Base-by-base conservation (phyloP, 2,888 invertebrate species). In the Ptychoptera contaminata region DNA sequence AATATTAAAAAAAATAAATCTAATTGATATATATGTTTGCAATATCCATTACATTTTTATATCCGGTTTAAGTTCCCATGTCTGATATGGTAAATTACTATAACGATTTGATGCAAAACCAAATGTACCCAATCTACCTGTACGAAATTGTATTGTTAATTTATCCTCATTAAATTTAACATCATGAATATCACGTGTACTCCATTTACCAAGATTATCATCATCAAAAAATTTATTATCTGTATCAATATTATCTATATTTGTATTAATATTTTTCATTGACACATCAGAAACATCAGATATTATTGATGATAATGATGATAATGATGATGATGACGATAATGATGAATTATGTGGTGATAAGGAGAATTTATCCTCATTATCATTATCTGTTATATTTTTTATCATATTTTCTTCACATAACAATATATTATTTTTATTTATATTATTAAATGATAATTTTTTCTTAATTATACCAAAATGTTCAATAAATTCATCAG, bases 141-240 rank as follows among this genome's bases (percentile, higher is more conserved):
- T 80, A 43, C 85, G 69, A 55, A 88, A 87, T 50, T 82, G 79
- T 37, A 86, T 67, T 0, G 75, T 76, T 6, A 83, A 75, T 56
- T 85, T 84, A 55, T 88, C 87, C 58, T 90, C 90, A 57, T 86
- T 86, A 56, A 80, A 88, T 60, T 86, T 85, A 47, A 76, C 71
- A 51, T 85, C 85, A 54, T 84, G 82, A 8, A 84, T 71, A 53
- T 80, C 78, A 52, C 78, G 74, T 15, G 72, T 76, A 1, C 79
- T 79, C 85, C 85, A 85, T 37, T 72, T 68, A 4, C 67, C 68
- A 16, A 30, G 47, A 36, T 36, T 36, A 2, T 36, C 36, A 36
- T 36, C 36, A 14, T 14, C 12, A 14, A 14, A 8, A 16, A 6
- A 8, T 1, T n/a, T 14, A 8, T 36, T 36, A 12, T 14, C 12